A percentile compares a stretch with the other conserved stretches of the same genome.
Conservation (phyloP, 2,888 invertebrate genomes). For the Oligia strigilis region DNA sequence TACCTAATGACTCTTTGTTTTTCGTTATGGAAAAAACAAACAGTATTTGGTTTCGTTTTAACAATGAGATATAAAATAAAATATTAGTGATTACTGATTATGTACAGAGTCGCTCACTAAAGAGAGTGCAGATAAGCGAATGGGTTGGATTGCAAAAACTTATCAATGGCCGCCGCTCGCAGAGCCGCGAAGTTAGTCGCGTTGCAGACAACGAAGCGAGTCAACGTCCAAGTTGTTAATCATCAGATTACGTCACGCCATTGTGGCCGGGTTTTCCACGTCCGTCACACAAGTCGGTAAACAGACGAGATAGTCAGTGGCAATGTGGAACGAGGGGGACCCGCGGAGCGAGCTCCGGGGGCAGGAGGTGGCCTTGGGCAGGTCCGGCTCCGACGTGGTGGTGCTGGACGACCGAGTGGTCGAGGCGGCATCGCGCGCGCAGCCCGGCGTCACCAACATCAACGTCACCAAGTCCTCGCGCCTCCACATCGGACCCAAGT, state of each 20-base stretch:
- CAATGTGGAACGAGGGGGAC: conserved; percentile 74
- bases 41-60: not conserved
- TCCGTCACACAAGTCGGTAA: conserved; percentile 46
- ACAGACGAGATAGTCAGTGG: conserved; percentile 60
- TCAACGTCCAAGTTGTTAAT: conserved; percentile 69
- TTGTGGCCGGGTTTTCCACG: conserved; percentile 65
- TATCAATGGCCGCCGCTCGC: conserved; percentile 53
- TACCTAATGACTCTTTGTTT: conserved; percentile 14
- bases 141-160: conserved; percentile 53
- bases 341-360: conserved; percentile 63
- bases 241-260: conserved; percentile 66
- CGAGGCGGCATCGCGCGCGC: conserved; percentile 66
- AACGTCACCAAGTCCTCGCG: conserved; percentile 80
- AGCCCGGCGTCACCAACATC: conserved; percentile 75
- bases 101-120: conserved; percentile 17
- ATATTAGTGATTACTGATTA: conserved; percentile 39
- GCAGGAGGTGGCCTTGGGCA: conserved; percentile 64
- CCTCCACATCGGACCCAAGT: conserved; percentile 84
- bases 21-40: not conserved
- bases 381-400: conserved; percentile 75
- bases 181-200: conserved; percentile 74
- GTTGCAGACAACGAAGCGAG: conserved; percentile 68
- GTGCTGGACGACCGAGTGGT: conserved; percentile 71
- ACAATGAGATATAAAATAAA: conserved; percentile 31
- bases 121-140: conserved; percentile 64